Percentiles rank a stretch among this genome's conserved stretches.
phyloP scores from a whole-genome alignment of 2,888 invertebrate genomes.

The Camponotus fellah region DNA sequence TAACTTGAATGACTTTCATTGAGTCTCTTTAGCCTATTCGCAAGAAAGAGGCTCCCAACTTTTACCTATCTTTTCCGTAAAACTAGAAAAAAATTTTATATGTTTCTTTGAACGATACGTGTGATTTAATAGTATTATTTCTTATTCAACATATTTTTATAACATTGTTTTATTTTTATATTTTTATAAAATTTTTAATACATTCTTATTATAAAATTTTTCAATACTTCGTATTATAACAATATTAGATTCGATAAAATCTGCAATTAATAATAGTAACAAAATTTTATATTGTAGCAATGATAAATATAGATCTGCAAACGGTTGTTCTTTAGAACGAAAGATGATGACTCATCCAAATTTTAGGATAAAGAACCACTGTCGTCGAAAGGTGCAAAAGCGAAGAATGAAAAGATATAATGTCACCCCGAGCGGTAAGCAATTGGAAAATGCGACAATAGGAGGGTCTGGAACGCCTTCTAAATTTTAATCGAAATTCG shows the following conservation, averaged over 20 bases:
- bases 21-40: constrained; percentile 64
- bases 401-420: constrained; percentile 74
- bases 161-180: background rate
- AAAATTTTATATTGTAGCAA: background rate
- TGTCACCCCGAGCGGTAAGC: constrained; percentile 70
- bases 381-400: constrained; percentile 51
- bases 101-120: background rate
- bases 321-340: background rate
- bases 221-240: background rate
- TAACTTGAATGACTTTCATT: constrained; percentile 80
- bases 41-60: constrained; percentile 64
- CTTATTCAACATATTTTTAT: background rate
- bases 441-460: constrained; percentile 78
- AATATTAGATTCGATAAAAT: background rate
- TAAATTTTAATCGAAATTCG: constrained; percentile 79
- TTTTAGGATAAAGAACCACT: constrained; percentile 70
- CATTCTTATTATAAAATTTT: background rate
- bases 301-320: background rate
- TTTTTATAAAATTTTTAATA: background rate
- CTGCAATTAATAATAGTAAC: constrained; percentile 1
- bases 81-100: background rate
- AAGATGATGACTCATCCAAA: background rate
- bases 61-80: background rate
- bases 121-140: background rate
- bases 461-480: constrained; percentile 80